Evolutionary conservation across 2,113 vertebrate species (phyloP), one percentile per base, ranked within the genome.

Genomic region (Burhinus oedicnemus): DNA sequence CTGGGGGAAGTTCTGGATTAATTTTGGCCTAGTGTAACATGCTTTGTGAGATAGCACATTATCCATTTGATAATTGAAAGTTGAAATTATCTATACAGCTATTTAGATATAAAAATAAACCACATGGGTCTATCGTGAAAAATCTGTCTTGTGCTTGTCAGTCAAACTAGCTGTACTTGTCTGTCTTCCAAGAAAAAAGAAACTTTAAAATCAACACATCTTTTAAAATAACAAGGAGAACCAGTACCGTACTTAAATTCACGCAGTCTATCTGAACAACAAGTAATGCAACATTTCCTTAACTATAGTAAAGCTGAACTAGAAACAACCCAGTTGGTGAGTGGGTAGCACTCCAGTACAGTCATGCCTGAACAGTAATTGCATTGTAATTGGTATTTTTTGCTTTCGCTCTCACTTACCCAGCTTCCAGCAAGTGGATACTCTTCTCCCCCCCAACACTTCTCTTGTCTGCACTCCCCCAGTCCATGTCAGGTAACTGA

Each of bases 251-350:
- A 32, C n/a, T 78, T 78, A 83, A 87, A 93, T 81, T 55, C 44
- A 36, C 4, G 12, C 32, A 66, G 62, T 82, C 57, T 71, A 16
- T 88, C 60, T 81, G 65, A 94, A 82, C 0, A 1, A 44, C 21
- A 64, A 81, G 70, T 61, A 93, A 89, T 72, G 69, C 49, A 84
- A 69, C 58, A 65, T 94, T 93, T 97, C 78, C 70, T 91, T 79
- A 92, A 47, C 65, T 72, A 12, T 84, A 95, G 91, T 82, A 85
- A 94, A 95, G 58, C 70, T 57, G 52, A 95, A 47, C 64, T 74
- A 58, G 83, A 54, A 66, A 17, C 81, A 91, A 1, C 94, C 94
- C 89, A 97, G 95, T 97, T 94, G 89, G 92, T 96, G 94, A 96
- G 96, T 97, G 95, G 97, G 96, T 68, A 93, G 92, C 40, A 71